Conservation (phyloP, 1,140 invertebrate genomes). For the Campoletis sonorensis region DNA sequence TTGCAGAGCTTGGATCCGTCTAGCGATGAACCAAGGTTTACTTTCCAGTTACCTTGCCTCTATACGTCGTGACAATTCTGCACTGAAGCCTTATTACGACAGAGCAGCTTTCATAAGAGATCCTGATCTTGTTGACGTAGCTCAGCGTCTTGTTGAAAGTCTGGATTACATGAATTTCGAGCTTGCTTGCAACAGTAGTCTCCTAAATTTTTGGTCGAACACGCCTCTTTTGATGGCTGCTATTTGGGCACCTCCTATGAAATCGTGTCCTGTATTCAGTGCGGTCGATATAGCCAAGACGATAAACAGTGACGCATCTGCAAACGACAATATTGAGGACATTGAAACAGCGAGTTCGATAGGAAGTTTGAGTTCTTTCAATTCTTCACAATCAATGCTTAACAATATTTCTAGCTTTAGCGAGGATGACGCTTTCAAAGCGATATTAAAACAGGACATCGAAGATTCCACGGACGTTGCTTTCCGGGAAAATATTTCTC, state of each 20-base stretch:
- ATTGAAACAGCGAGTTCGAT: slow-evolving; percentile 71
- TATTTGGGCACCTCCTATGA: slow-evolving; percentile 87
- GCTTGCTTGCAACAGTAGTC: slow-evolving; percentile 90
- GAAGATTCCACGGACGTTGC: slow-evolving; percentile 11
- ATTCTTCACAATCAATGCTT: slow-evolving; percentile 64
- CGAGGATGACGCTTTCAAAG: slow-evolving; percentile 82
- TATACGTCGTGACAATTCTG: slow-evolving; percentile 83
- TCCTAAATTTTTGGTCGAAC: slow-evolving; percentile 93
- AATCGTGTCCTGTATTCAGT: slow-evolving; percentile 81
- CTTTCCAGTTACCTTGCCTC: slow-evolving; percentile 90
- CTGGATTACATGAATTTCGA: slow-evolving; percentile 89
- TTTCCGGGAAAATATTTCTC: background rate
- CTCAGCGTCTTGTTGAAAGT: slow-evolving; percentile 85
- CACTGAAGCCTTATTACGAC: slow-evolving; percentile 88
- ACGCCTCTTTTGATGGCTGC: slow-evolving; percentile 90
- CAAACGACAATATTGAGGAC: slow-evolving; percentile 67
- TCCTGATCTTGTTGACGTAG: slow-evolving; percentile 86
- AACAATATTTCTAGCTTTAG: slow-evolving; percentile 63
- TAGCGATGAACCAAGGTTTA: slow-evolving; percentile 92
- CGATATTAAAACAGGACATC: slow-evolving; percentile 77
- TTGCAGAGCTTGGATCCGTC: slow-evolving; percentile 92
- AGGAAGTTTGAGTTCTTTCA: slow-evolving; percentile 70
- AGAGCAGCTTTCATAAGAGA: slow-evolving; percentile 88
- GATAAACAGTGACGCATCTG: slow-evolving; percentile 74
- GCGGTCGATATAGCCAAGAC: slow-evolving; percentile 86